Conservation (phyloP, 1,140 invertebrate genomes). For the Eulimnadia texana region DNA sequence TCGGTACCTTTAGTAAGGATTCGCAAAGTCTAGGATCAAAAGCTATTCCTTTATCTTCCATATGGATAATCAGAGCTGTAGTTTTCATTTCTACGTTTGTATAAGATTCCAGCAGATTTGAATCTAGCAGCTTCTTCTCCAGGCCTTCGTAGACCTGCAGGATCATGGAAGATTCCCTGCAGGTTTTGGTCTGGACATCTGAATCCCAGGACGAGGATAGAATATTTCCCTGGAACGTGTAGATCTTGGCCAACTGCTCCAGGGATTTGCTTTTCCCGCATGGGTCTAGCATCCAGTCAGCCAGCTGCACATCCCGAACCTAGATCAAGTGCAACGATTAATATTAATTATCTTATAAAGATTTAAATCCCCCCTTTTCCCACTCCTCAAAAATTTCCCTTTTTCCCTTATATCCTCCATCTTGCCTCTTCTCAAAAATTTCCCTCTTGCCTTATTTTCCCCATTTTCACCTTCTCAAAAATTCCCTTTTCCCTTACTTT, state of each 20-base stretch:
- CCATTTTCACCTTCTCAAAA: no score
- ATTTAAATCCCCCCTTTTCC: no score
- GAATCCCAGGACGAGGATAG: background rate
- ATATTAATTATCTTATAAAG: no score
- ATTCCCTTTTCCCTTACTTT: no score
- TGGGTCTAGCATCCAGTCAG: slow-evolving; percentile 4
- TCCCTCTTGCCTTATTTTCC: no score
- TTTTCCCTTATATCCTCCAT: no score
- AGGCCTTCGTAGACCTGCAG: background rate
- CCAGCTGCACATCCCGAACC: slow-evolving; percentile 1
- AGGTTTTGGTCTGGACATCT: background rate
- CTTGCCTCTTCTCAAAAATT: no score
- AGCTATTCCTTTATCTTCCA: background rate
- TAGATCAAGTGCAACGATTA: no score
- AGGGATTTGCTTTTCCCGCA: background rate
- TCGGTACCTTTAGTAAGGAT: background rate
- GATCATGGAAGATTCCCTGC: background rate
- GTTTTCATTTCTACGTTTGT: background rate
- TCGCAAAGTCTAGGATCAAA: background rate
- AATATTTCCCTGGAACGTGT: background rate
- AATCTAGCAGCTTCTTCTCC: background rate
- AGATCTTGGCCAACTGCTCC: background rate
- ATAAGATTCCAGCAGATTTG: background rate
- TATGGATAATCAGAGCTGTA: background rate
- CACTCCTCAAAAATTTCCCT: no score